A percentile compares a stretch with the other conserved stretches of the same genome.
Evolutionary conservation across 1,140 invertebrate species (phyloP).

Genomic region (Apis cerana): DNA sequence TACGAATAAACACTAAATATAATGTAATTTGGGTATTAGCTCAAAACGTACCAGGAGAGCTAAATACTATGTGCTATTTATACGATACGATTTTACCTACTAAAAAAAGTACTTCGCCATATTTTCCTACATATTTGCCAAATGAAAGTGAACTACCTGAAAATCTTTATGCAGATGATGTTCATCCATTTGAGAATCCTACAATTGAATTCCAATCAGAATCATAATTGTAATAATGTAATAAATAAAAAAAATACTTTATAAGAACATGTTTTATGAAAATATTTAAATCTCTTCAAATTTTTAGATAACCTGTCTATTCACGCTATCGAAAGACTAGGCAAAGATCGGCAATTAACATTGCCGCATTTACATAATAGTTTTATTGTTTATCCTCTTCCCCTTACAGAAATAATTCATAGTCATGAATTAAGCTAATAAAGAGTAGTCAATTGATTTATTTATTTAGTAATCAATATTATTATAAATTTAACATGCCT

Average conservation of each 20-base stretch:
- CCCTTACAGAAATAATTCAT: constrained; percentile 76
- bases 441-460: constrained; percentile 74
- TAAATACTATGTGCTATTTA: constrained; percentile 90
- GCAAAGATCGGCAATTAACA: constrained; percentile 58
- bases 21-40: constrained; percentile 95
- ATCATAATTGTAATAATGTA: constrained; percentile 45
- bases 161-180: constrained; percentile 86
- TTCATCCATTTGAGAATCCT: constrained; percentile 87
- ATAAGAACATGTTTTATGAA: not conserved
- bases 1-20: constrained; percentile 95
- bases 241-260: constrained; percentile 40
- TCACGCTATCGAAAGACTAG: constrained; percentile 6
- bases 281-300: constrained; percentile 2
- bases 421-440: constrained; percentile 76
- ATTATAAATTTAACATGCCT: constrained; percentile 79
- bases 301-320: not conserved
- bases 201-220: constrained; percentile 84
- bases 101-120: constrained; percentile 84
- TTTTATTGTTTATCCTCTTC: constrained; percentile 76
- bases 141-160: constrained; percentile 83
- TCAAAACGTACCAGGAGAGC: constrained; percentile 90
- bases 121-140: constrained; percentile 91
- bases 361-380: constrained; percentile 70
- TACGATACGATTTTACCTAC: constrained; percentile 89
- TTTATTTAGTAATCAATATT: constrained; percentile 76